Percentiles rank a stretch among this genome's conserved stretches.
Conservation (phyloP, 2,797 vertebrate species). For the Peromyscus aztecus region DNA sequence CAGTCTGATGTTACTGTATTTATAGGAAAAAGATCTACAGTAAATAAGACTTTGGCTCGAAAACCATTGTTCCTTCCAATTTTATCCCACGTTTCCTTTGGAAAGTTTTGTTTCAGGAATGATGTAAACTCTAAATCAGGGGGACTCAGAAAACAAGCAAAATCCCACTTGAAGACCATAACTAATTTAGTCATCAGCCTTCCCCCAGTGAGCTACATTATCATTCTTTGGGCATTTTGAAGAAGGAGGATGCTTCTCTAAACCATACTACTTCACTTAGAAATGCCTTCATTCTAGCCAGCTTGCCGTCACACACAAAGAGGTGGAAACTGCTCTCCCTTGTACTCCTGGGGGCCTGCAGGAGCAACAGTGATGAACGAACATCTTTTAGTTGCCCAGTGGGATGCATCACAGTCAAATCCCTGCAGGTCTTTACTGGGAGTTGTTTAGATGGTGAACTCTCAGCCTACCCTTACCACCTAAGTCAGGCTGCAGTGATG, state of each 20-base stretch:
- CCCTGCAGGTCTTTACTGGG: not conserved
- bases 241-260: not conserved
- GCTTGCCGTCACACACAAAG: not conserved
- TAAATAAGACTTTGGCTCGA: conserved; percentile 9
- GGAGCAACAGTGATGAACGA: not conserved
- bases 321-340: not conserved
- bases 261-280: conserved; percentile 33
- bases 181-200: conserved; percentile 50
- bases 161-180: conserved; percentile 23
- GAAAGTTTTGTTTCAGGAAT: conserved; percentile 60
- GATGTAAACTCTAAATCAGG: conserved; percentile 42
- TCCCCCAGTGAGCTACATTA: conserved; percentile 14
- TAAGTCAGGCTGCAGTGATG: not conserved
- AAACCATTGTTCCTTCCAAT: not conserved
- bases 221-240: not conserved
- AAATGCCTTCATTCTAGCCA: conserved; percentile 5
- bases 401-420: not conserved
- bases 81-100: conserved; percentile 15
- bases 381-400: not conserved
- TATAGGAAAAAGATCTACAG: not conserved
- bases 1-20: not conserved
- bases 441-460: not conserved
- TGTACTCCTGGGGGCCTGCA: not conserved
- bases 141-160: conserved; percentile 48
- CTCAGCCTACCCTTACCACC: not conserved